phyloP scores from a whole-genome alignment of 2,888 invertebrate species.

The Odontocerum albicorne region DNA sequence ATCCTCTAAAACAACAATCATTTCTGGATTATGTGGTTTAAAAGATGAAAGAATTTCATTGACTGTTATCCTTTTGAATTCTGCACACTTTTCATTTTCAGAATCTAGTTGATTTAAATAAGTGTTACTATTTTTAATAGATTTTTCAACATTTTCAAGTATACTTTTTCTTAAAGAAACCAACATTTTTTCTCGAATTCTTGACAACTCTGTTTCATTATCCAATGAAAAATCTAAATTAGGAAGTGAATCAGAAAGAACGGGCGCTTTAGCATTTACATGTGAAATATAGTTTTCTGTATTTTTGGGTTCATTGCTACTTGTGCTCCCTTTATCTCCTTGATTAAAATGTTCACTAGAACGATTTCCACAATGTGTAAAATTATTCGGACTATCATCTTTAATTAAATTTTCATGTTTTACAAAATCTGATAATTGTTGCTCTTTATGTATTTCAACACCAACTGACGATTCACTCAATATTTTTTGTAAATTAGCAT shows the following conservation, averaged over 20 bases:
- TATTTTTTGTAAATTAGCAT: conserved; percentile 53
- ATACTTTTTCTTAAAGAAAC: neutral
- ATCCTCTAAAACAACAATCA: conserved; percentile 60
- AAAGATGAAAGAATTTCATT: conserved; percentile 59
- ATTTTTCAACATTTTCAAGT: neutral
- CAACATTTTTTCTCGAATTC: neutral
- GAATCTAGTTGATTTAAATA: conserved; percentile 34
- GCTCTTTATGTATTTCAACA: conserved; percentile 48
- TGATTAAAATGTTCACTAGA: neutral
- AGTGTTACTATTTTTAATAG: conserved; percentile 1
- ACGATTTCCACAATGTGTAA: neutral
- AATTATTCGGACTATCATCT: conserved; percentile 46
- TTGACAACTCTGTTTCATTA: neutral
- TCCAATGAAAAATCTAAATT: neutral
- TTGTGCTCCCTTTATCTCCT: conserved; percentile 1
- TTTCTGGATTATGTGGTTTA: conserved; percentile 59
- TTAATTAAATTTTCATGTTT: conserved; percentile 52
- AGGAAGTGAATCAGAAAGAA: no score
- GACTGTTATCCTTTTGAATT: conserved; percentile 52
- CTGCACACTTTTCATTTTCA: conserved; percentile 53
- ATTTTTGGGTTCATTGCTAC: no score
- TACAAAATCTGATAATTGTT: conserved; percentile 52
- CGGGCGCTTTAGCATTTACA: no score
- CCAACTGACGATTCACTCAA: conserved; percentile 47
- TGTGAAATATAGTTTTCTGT: no score